Conservation (phyloP, 2,797 vertebrate species). For the Enteromius treurensis region DNA sequence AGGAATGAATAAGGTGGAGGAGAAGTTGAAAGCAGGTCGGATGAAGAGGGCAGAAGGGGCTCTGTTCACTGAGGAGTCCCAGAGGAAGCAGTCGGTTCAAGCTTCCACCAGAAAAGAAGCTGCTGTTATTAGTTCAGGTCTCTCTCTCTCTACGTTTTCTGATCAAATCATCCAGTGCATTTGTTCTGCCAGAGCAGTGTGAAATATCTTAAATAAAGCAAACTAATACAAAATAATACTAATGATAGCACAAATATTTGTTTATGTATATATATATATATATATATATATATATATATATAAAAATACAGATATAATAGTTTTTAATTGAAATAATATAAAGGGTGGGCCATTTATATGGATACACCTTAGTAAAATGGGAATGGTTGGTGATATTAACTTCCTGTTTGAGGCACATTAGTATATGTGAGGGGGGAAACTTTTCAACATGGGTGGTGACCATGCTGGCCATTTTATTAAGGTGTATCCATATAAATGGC, state of each 20-base stretch:
- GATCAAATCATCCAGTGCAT: neutral
- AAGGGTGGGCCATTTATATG: no score
- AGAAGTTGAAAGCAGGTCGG: conserved; percentile 89
- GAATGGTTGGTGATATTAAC: no score
- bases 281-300: no score
- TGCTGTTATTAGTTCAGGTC: conserved; percentile 67
- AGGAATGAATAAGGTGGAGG: conserved; percentile 95
- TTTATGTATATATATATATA: neutral
- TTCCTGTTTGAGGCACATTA: no score
- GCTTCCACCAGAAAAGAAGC: conserved; percentile 79
- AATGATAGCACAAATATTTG: neutral
- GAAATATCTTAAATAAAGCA: neutral
- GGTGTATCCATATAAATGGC: no score
- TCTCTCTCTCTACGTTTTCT: conserved; percentile 1
- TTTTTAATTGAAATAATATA: no score
- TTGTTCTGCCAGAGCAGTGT: neutral
- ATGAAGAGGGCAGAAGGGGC: conserved; percentile 83
- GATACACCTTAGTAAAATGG: no score
- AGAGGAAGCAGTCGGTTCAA: conserved; percentile 77
- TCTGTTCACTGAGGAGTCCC: conserved; percentile 77
- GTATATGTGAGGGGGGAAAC: no score
- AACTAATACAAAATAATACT: neutral
- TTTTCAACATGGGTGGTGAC: no score
- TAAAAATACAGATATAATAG: neutral
- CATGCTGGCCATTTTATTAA: no score